Evolutionary conservation across 2,888 invertebrate genomes (phyloP).

Genomic region (Lissonota sp.): DNA sequence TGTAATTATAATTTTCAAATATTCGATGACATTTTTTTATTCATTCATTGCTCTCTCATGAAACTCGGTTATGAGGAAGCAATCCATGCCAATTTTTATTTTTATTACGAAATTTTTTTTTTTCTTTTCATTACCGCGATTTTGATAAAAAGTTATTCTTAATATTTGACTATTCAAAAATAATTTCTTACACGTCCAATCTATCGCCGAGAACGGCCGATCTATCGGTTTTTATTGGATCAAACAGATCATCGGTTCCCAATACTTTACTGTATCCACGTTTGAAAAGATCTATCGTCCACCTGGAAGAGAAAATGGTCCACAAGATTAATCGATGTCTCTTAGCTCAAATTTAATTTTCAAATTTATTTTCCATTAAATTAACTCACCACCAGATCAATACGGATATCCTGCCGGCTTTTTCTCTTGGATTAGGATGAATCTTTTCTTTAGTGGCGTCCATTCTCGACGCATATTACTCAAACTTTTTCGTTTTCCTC

Average conservation of each 20-base stretch:
- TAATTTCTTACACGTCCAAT: conserved; percentile 86
- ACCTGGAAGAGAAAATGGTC: conserved; percentile 85
- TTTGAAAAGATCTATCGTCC: conserved; percentile 91
- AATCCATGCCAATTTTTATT: too few relatives aligned
- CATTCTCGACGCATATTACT: conserved; percentile 68
- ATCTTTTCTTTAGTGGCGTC: conserved; percentile 81
- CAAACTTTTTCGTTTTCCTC: neutral
- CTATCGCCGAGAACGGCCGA: conserved; percentile 89
- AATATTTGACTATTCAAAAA: neutral
- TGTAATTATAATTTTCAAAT: conserved; percentile 69
- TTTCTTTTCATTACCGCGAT: too few relatives aligned
- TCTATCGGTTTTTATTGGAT: conserved; percentile 88
- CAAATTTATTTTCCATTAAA: too few relatives aligned
- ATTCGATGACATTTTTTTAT: neutral
- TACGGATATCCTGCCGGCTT: conserved; percentile 87
- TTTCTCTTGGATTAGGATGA: conserved; percentile 86
- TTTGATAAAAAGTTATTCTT: neutral
- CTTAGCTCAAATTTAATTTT: too few relatives aligned
- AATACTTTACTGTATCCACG: conserved; percentile 90
- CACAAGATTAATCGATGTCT: neutral
- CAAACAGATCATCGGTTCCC: conserved; percentile 90
- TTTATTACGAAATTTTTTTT: too few relatives aligned
- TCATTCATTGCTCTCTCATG: neutral
- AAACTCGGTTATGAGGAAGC: too few relatives aligned
- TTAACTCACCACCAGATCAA: conserved; percentile 86